Evolutionary conservation across 2,797 vertebrate genomes (phyloP).

Genomic region (Chiloscyllium punctatum): DNA sequence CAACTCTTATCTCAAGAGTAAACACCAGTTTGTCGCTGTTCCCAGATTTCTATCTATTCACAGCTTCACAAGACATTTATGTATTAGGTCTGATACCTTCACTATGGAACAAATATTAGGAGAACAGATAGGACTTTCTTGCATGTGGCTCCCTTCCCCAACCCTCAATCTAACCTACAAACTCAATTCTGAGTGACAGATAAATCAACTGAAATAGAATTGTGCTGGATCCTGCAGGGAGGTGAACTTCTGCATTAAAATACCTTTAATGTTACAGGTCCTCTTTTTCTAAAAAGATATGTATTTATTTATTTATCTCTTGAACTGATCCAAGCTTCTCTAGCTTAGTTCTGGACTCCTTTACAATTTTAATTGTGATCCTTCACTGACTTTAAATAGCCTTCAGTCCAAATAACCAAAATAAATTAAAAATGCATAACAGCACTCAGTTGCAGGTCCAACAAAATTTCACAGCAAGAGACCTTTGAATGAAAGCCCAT

Average conservation of each 20-base stretch:
- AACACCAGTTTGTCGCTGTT: not conserved
- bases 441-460: not conserved
- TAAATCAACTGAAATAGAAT: not conserved
- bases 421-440: not conserved
- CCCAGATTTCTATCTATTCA: not conserved
- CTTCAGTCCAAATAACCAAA: not conserved
- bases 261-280: not conserved
- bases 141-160: not conserved
- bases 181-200: not conserved
- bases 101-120: not conserved
- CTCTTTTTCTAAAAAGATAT: not conserved
- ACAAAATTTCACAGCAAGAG: not conserved
- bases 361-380: not conserved
- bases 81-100: not conserved
- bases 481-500: not conserved
- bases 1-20: not conserved
- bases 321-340: not conserved
- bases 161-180: not conserved
- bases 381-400: not conserved
- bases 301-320: not conserved
- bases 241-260: not conserved
- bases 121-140: not conserved
- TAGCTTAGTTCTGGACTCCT: not conserved
- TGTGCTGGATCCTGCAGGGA: not conserved
- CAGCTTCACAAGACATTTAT: not conserved